Conservation (phyloP, 2,113 vertebrate genomes). For the Anthoscopus minutus region DNA sequence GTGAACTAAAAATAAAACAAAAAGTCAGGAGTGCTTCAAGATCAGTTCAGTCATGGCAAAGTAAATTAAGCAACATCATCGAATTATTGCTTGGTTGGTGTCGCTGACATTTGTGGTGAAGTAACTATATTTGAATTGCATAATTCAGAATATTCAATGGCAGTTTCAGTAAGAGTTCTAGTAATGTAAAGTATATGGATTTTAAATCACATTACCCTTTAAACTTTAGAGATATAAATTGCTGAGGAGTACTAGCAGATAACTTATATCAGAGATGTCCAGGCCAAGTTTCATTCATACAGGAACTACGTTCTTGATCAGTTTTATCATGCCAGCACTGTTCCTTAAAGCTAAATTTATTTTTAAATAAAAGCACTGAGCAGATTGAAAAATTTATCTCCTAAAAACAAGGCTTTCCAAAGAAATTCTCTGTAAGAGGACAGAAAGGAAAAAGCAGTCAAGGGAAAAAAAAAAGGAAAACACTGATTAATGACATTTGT, state of each 20-base stretch:
- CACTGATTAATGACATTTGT: not conserved
- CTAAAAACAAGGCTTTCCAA: not conserved
- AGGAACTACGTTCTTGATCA: not conserved
- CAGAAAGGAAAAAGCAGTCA: not conserved
- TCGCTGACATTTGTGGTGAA: not conserved
- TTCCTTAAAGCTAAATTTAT: not conserved
- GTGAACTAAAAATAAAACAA: constrained; percentile 4
- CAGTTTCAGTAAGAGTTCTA: not conserved
- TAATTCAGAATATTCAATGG: constrained; percentile 19
- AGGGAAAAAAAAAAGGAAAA: not conserved
- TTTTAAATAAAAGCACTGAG: not conserved
- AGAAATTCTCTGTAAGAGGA: not conserved
- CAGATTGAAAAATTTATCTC: not conserved
- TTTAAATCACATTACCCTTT: constrained; percentile 46
- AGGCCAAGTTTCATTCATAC: not conserved
- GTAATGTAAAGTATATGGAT: not conserved
- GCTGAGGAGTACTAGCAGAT: not conserved
- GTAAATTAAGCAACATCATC: not conserved
- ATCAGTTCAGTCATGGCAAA: not conserved
- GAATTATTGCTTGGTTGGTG: constrained; percentile 7
- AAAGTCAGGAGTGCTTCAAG: not conserved
- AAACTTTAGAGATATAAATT: not conserved
- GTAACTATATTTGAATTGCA: not conserved
- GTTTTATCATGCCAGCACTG: not conserved
- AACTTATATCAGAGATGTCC: not conserved